Conservation (phyloP, 2,888 invertebrate species). For the Pachymerium ferrugineum region DNA sequence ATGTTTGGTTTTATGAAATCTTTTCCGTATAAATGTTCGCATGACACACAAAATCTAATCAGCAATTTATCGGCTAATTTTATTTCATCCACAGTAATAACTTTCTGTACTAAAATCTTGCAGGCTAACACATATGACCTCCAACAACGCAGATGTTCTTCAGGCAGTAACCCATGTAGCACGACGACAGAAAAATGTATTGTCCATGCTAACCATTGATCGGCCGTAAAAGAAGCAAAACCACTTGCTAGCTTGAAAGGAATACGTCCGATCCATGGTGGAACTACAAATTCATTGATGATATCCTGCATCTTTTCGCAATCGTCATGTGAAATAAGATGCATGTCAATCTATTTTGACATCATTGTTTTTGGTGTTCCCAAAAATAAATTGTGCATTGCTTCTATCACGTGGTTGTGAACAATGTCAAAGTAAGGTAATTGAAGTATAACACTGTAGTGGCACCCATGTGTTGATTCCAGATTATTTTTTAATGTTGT, state of each 20-base stretch:
- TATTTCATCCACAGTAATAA: not conserved
- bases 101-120: not conserved
- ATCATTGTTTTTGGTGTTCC: not conserved
- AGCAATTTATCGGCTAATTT: not conserved
- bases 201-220: not conserved
- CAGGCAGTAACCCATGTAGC: not conserved
- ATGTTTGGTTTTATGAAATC: not conserved
- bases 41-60: not conserved
- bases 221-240: not conserved
- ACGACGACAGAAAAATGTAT: not conserved
- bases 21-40: not conserved
- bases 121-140: not conserved
- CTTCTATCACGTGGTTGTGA: not conserved
- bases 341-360: not conserved
- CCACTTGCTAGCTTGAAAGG: not conserved
- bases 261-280: not conserved
- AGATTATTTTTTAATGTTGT: not conserved
- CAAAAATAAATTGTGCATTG: not conserved
- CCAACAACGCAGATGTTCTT: not conserved
- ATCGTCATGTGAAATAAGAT: not conserved
- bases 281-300: not conserved
- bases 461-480: not conserved
- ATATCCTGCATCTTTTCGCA: not conserved
- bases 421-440: not conserved
- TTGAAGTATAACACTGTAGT: not conserved